Percentiles rank a stretch among this genome's conserved stretches.
Evolutionary conservation across 2,888 invertebrate genomes (phyloP).

Genomic region (Eilema griseolum): DNA sequence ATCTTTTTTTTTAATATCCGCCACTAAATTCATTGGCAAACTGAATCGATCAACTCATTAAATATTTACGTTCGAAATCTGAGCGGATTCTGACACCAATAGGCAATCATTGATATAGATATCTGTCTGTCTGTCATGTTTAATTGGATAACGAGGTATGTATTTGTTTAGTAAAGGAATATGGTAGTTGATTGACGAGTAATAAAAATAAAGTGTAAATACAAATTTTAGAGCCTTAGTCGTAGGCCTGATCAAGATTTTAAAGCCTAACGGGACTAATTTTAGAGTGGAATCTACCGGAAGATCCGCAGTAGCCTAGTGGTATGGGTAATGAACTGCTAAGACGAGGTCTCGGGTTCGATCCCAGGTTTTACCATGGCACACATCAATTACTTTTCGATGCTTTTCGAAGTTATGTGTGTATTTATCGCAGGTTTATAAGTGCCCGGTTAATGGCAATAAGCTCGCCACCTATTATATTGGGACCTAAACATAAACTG

Average conservation of each 20-base stretch:
- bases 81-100: neutral
- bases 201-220: neutral
- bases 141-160: neutral
- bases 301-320: too few species aligned
- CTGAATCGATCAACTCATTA: neutral
- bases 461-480: too few species aligned
- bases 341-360: too few species aligned
- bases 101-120: neutral
- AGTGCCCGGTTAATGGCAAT: too few species aligned
- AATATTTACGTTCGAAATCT: conserved; percentile 6
- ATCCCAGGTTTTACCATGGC: too few species aligned
- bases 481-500: too few species aligned
- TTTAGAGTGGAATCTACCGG: too few species aligned
- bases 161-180: neutral
- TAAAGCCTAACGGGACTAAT: neutral
- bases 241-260: neutral
- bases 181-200: conserved; percentile 4
- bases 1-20: neutral
- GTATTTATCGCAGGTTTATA: too few species aligned
- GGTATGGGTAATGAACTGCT: too few species aligned
- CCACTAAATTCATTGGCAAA: neutral
- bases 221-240: neutral
- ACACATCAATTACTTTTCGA: too few species aligned
- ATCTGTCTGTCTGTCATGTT: neutral
- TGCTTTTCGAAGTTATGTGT: too few species aligned